These are phyloP conservation scores for Baryphthengus martii DNA, from an alignment of 2,113 vertebrate genomes.

Conservation along the genomic window DNA sequence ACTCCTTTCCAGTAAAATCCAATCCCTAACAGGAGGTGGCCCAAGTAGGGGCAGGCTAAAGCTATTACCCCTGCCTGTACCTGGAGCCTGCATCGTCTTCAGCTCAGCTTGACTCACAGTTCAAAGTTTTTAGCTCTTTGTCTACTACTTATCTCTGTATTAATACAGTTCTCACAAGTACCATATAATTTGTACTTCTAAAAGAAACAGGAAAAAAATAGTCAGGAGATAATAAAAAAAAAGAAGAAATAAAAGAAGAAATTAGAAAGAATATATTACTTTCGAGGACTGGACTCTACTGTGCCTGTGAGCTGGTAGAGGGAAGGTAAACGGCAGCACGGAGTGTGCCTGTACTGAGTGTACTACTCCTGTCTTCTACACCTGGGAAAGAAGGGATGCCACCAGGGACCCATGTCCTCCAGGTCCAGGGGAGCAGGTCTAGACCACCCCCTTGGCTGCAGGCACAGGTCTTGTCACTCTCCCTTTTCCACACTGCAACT, in stretches of 20 bases:
- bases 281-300: neutral
- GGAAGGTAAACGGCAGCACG: neutral
- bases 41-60: neutral
- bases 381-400: neutral
- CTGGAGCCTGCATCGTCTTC: neutral
- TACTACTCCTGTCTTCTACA: neutral
- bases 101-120: neutral
- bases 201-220: neutral
- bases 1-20: neutral
- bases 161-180: neutral
- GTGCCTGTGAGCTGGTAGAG: neutral
- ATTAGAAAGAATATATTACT: neutral
- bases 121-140: neutral
- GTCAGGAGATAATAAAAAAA: neutral
- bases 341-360: neutral
- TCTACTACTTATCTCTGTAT: neutral
- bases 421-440: neutral
- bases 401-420: neutral
- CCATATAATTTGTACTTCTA: neutral
- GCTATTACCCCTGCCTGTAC: neutral
- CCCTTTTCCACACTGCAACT: neutral
- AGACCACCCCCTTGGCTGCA: neutral
- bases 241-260: neutral
- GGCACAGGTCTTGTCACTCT: neutral
- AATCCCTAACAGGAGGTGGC: neutral